Evolutionary conservation across 2,113 vertebrate genomes (phyloP), one percentile per base, ranked within the genome.

Genomic region (Anguilla rostrata): DNA sequence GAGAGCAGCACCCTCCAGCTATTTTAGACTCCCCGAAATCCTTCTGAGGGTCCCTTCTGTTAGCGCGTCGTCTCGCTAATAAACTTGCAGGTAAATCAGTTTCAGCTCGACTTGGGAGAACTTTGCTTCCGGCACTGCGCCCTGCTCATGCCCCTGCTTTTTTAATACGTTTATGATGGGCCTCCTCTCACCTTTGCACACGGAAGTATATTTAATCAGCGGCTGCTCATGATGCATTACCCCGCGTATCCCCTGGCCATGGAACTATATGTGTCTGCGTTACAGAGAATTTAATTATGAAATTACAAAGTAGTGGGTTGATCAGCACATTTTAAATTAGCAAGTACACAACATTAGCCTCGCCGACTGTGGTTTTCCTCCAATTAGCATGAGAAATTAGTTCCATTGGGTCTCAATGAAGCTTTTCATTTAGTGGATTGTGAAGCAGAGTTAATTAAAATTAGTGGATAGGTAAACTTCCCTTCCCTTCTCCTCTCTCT

Each of bases 401-500:
- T 90, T 91, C 86, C 87, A 87, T 60, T 85, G 60, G 88, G 89
- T 89, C 91, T 92, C 90, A 85, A 78, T 87, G 89, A 91, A 89
- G 83, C 91, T 90, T 89, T 92, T 88, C 90, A 91, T 90, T 89
- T 80, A 66, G 87, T 84, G 90, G 91, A 88, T 91, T 84, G 88
- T 83, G 87, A 90, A 90, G 91, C 88, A 88, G 85, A 87, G 87
- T 89, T 93, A 92, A 94, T 95, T 94, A 92, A 94, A 92, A 91
- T 84, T 84, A 85, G 83, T 88, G 88, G 86, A 90, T 83, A 80
- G 89, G 87, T 92, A 92, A 91, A 90, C 89, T 87, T 87, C 83
- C 83, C 81, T 20, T 49, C 53, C 18, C 80, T 85, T 84, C 39
- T 53, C 39, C 43, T 83, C 39, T 16, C 29, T 22, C 60, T 83